Base-by-base conservation (phyloP, 2,888 invertebrate genomes). In the Nyleta sp. region DNA sequence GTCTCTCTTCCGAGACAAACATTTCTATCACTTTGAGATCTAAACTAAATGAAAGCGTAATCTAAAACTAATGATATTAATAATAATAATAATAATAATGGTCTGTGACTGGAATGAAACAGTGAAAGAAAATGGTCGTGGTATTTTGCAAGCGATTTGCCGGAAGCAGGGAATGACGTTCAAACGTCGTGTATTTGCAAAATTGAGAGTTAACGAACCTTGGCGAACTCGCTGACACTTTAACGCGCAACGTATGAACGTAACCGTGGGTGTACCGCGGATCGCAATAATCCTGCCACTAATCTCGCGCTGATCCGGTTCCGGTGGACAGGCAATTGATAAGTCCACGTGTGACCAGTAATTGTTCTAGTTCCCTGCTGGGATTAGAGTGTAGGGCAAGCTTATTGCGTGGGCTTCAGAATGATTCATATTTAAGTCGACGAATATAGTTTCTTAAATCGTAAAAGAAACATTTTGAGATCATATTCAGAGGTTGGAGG, bases 191-290 rank as follows among this genome's bases (percentile, higher is more conserved):
- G 35, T 53, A 74, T 81, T 65, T 80, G 82, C 85, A 83, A 88
- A 87, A 87, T 86, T 88, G 85, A 87, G 87, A 87, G 87, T 88
- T 87, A 87, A 88, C 86, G 85, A 87, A 87, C 86, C 84, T 83
- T 80, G 81, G 83, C 81, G 82, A 82, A 83, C 80, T 65, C 78
- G 81, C 83, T 82, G 83, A 86, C 84, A 81, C 28, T 28, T 4
- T 28, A 28, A 28, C 7, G 28, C 28, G 53, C 46, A 53, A 46
- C 40, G 53, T 62, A 70, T 59, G 71, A 53, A 57, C 28, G 53
- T 59, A 60, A 15, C 22, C 70, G 67, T 78, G 73, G 75, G 75
- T 68, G 77, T 67, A 60, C 46, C 62, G 46, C 53, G 75, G 68
- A 80, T 65, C 59, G 62, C 62, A 60, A 62, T 62, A 67, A 75